Evolutionary conservation across 2,113 vertebrate species (phyloP).

Genomic region (Periophthalmus modestus): DNA sequence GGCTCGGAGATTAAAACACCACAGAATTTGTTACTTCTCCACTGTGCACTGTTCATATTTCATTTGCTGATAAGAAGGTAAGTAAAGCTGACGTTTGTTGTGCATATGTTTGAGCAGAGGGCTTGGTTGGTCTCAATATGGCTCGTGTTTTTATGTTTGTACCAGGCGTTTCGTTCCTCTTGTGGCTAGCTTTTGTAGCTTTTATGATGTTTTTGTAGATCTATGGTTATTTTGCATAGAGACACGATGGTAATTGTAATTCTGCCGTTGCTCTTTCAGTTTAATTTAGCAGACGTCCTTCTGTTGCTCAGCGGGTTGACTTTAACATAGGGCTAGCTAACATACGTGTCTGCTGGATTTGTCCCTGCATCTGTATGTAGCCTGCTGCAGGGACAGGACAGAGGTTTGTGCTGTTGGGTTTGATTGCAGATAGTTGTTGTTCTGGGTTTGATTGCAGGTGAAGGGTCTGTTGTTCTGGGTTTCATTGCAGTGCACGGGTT

Average conservation of each 20-base stretch:
- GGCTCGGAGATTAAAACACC: constrained; percentile 40
- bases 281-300: background rate
- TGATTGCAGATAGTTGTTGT: background rate
- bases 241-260: background rate
- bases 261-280: background rate
- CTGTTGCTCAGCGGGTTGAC: no score
- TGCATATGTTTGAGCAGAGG: background rate
- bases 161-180: background rate
- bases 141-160: constrained; percentile 13
- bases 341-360: constrained; percentile 7
- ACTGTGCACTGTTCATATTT: constrained; percentile 22
- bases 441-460: no score
- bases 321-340: background rate
- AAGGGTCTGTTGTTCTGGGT: constrained; percentile 10
- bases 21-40: constrained; percentile 16
- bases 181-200: constrained; percentile 9
- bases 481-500: background rate
- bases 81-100: constrained; percentile 3
- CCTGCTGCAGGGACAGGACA: constrained; percentile 36
- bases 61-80: constrained; percentile 58
- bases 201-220: constrained; percentile 30
- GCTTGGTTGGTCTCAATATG: background rate
- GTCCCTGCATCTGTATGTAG: constrained; percentile 9
- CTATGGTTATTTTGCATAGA: constrained; percentile 11
- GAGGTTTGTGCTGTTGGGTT: constrained; percentile 12